Evolutionary conservation across 1,140 invertebrate species (phyloP).

Genomic region (Dinothrombium tinctorium): DNA sequence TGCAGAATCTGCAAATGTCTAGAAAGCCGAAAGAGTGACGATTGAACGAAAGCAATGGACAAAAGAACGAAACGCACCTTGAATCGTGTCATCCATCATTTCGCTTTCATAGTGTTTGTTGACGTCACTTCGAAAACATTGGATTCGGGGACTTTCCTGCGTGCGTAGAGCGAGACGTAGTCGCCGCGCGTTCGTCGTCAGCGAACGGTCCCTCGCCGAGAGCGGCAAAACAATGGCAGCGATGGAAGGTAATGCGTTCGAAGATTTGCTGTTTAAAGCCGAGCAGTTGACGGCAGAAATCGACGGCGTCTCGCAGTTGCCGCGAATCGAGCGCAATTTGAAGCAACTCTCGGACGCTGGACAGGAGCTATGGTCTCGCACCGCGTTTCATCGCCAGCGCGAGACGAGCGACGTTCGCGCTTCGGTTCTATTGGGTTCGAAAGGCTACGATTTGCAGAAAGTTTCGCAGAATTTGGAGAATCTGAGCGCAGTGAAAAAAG

Average conservation of each 20-base stretch:
- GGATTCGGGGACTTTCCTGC: no score
- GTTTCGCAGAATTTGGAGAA: constrained; percentile 70
- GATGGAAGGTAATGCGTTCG: constrained; percentile 27
- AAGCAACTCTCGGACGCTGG: constrained; percentile 75
- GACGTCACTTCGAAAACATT: no score
- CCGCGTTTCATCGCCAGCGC: constrained; percentile 35
- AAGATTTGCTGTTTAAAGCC: constrained; percentile 62
- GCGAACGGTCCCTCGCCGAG: no score
- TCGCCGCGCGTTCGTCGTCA: no score
- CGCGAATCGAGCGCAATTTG: constrained; percentile 59
- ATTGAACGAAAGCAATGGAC: no score
- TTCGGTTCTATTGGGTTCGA: constrained; percentile 67
- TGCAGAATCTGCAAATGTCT: constrained; percentile 92
- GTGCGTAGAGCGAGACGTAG: no score
- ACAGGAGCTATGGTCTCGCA: constrained; percentile 58
- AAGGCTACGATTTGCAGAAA: constrained; percentile 74
- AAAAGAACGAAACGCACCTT: no score
- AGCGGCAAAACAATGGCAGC: no score
- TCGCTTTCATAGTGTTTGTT: no score
- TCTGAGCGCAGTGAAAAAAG: constrained; percentile 45
- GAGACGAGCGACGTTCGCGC: constrained; percentile 66
- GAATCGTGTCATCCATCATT: no score
- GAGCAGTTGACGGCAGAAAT: constrained; percentile 69
- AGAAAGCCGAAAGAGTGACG: not conserved
- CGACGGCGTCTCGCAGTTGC: constrained; percentile 45